phyloP scores from a whole-genome alignment of 2,797 vertebrate species.

The Gadopsis bispinosus region DNA sequence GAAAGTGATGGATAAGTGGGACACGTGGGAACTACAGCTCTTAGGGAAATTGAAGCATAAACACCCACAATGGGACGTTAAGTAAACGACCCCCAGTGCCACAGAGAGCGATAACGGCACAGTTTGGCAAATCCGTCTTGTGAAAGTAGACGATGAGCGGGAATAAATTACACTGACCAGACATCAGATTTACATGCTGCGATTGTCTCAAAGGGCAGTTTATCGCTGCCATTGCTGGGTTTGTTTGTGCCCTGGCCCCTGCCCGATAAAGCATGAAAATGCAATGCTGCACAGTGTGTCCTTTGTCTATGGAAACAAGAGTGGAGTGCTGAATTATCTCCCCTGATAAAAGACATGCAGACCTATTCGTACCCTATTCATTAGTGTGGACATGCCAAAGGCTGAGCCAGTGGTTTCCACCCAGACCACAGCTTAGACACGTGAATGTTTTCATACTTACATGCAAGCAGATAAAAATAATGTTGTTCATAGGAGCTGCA shows the following conservation, averaged over 20 bases:
- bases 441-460: slow-evolving; percentile 41
- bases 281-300: slow-evolving; percentile 72
- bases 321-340: slow-evolving; percentile 75
- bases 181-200: slow-evolving; percentile 54
- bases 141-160: slow-evolving; percentile 34
- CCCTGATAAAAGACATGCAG: slow-evolving; percentile 74
- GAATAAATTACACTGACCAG: slow-evolving; percentile 14
- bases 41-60: slow-evolving; percentile 60
- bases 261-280: slow-evolving; percentile 76
- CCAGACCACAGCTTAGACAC: slow-evolving; percentile 43
- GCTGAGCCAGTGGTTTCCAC: slow-evolving; percentile 37
- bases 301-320: slow-evolving; percentile 81
- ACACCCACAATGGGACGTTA: slow-evolving; percentile 32
- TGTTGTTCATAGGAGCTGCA: background rate
- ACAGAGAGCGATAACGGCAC: slow-evolving; percentile 3
- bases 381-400: slow-evolving; percentile 65
- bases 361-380: slow-evolving; percentile 70
- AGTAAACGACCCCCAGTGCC: slow-evolving; percentile 34
- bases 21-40: slow-evolving; percentile 31
- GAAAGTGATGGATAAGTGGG: slow-evolving; percentile 58
- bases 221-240: slow-evolving; percentile 47
- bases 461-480: slow-evolving; percentile 5
- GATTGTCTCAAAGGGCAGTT: slow-evolving; percentile 60
- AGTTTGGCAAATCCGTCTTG: slow-evolving; percentile 21
- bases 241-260: slow-evolving; percentile 60